A percentile compares a stretch with the other conserved stretches of the same genome.
Evolutionary conservation across 2,888 invertebrate species (phyloP).

Genomic region (Agelastica alni): DNA sequence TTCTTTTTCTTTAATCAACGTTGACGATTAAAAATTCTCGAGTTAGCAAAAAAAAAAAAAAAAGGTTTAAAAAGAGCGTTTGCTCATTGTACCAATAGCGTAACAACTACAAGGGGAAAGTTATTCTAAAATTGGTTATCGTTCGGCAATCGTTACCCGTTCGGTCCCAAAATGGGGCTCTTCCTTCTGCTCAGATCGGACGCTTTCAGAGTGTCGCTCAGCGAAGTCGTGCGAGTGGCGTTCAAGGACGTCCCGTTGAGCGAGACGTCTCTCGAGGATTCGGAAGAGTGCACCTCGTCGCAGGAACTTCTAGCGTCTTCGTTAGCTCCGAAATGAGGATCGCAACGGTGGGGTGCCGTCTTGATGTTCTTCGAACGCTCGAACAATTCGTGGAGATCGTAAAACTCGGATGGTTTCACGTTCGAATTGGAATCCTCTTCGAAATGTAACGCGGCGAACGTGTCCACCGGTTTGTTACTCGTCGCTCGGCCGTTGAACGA

Average conservation of each 20-base stretch:
- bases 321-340: constrained; percentile 36
- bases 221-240: constrained; percentile 46
- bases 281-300: constrained; percentile 26
- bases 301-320: constrained; percentile 25
- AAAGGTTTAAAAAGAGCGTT: too few relatives aligned
- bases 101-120: too few relatives aligned
- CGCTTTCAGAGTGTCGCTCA: constrained; percentile 43
- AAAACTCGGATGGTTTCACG: constrained; percentile 46
- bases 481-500: constrained; percentile 36
- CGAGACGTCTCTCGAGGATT: constrained; percentile 34
- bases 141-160: constrained; percentile 49
- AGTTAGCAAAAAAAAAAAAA: too few relatives aligned
- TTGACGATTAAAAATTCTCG: too few relatives aligned
- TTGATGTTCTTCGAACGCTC: constrained; percentile 40
- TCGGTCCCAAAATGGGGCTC: constrained; percentile 51
- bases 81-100: too few relatives aligned
- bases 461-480: constrained; percentile 32
- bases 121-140: too few relatives aligned
- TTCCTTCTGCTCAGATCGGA: constrained; percentile 42
- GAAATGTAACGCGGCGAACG: constrained; percentile 33
- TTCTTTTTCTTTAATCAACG: too few relatives aligned
- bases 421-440: constrained; percentile 52
- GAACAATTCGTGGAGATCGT: constrained; percentile 42
- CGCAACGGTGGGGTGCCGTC: constrained; percentile 33
- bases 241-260: constrained; percentile 45